Evolutionary conservation across 2,113 vertebrate species (phyloP).

Genomic region (Pelobates fuscus): DNA sequence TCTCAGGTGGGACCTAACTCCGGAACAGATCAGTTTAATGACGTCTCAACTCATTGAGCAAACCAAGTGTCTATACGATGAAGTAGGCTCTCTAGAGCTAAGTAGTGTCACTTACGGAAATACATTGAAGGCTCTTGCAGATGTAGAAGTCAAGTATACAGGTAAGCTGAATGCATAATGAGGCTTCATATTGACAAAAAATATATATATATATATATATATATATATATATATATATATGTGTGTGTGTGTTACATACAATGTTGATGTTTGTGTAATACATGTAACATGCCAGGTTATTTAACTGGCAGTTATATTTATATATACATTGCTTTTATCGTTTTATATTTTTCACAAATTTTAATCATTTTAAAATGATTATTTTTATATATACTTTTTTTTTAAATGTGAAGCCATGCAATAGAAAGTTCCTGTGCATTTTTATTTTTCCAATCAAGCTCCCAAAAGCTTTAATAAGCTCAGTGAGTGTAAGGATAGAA

Average conservation of each 20-base stretch:
- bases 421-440: conserved; percentile 19
- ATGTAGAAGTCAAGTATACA: conserved; percentile 90
- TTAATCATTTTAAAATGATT: too few species aligned
- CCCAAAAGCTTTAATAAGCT: conserved; percentile 14
- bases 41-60: conserved; percentile 74
- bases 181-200: too few species aligned
- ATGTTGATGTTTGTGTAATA: too few species aligned
- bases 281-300: too few species aligned
- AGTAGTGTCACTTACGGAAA: conserved; percentile 78
- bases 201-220: too few species aligned
- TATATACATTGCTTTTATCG: too few species aligned
- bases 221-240: too few species aligned
- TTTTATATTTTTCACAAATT: too few species aligned
- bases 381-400: too few species aligned
- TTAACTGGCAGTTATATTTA: too few species aligned
- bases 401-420: not conserved
- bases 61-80: conserved; percentile 87
- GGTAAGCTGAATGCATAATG: conserved; percentile 73
- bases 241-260: too few species aligned
- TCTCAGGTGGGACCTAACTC: conserved; percentile 85
- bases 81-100: conserved; percentile 75
- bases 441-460: not conserved
- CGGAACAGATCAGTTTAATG: conserved; percentile 74
- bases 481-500: not conserved
- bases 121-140: conserved; percentile 84